These are phyloP conservation scores for Limanda limanda DNA, from an alignment of 2,113 vertebrate species.

Conservation along the genomic window DNA sequence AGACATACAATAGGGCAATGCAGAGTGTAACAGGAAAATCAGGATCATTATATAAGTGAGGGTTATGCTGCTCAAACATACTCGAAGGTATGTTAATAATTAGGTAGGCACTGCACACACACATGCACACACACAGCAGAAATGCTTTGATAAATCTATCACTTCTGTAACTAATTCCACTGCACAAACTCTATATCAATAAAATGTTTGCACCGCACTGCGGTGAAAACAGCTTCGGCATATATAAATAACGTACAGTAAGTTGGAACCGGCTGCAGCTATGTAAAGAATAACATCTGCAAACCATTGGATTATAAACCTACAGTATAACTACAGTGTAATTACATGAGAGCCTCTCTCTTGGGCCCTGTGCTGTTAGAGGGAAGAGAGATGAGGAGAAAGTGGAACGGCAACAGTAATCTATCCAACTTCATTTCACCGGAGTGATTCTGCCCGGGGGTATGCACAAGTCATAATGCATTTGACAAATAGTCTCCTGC, in stretches of 20 bases:
- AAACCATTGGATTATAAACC: slow-evolving; percentile 70
- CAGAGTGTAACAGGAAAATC: not conserved
- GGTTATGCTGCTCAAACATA: slow-evolving; percentile 52
- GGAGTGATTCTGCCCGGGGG: slow-evolving; percentile 79
- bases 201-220: slow-evolving; percentile 36
- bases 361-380: slow-evolving; percentile 63
- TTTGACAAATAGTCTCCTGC: slow-evolving; percentile 85
- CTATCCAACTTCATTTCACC: slow-evolving; percentile 83
- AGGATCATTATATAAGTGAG: slow-evolving; percentile 5
- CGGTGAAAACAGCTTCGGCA: slow-evolving; percentile 18
- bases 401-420: slow-evolving; percentile 81
- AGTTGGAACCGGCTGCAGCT: slow-evolving; percentile 44
- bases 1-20: slow-evolving; percentile 6
- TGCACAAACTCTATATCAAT: slow-evolving; percentile 33
- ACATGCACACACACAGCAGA: not conserved
- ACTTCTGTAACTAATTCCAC: not conserved
- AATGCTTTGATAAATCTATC: slow-evolving; percentile 19
- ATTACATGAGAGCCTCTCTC: slow-evolving; percentile 73
- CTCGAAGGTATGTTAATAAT: slow-evolving; percentile 51
- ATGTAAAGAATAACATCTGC: slow-evolving; percentile 72
- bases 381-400: slow-evolving; percentile 69
- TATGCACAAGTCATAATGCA: slow-evolving; percentile 85
- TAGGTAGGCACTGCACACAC: slow-evolving; percentile 26
- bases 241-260: slow-evolving; percentile 64
- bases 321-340: slow-evolving; percentile 72